Base-by-base conservation (phyloP, 2,888 invertebrate genomes). In the Campoletis raptor region DNA sequence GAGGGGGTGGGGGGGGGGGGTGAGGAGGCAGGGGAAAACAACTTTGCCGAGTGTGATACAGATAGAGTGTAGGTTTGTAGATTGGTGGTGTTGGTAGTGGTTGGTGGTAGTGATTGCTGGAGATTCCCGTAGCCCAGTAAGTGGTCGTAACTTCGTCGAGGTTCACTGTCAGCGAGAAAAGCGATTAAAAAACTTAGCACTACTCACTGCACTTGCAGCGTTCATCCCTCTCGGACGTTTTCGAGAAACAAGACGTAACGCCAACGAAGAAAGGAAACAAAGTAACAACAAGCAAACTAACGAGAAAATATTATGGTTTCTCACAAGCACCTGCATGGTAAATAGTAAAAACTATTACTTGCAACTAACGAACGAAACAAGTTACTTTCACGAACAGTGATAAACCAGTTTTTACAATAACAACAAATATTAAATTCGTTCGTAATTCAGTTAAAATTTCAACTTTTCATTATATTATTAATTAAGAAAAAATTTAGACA, bases 111-210 rank as follows among this genome's bases (percentile, higher is more conserved):
- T 77, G 67, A 81, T 74, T 61, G 70, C 42, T 69, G 81, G 76
- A 52, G 70, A 66, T 84, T 80, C 77, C 21, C 81, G 45, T 48
- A 48, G 37, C 78, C 72, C 80, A 85, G 82, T 86, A 88, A 89
- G 88, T 89, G 89, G 87, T 88, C 86, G 87, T 86, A 89, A 88
- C 87, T 89, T 89, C 85, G 85, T 83, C 85, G 85, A 84, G 87
- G 86, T 88, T 87, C 73, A 82, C 88, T 88, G 88, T 89, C 88
- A 88, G 88, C 84, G 86, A 86, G 83, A 85, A 82, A 83, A 81
- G 88, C 85, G 85, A 86, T 86, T 86, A 86, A 86, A 86, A 86
- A 86, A 86, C 85, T 86, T 86, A 66, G 83, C 85, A 70, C 83
- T 72, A 30, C 40, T 61, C 74, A 37, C 69, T 42, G 12, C 52